Evolutionary conservation across 2,888 invertebrate species (phyloP).

Genomic region (Phalera bucephala): DNA sequence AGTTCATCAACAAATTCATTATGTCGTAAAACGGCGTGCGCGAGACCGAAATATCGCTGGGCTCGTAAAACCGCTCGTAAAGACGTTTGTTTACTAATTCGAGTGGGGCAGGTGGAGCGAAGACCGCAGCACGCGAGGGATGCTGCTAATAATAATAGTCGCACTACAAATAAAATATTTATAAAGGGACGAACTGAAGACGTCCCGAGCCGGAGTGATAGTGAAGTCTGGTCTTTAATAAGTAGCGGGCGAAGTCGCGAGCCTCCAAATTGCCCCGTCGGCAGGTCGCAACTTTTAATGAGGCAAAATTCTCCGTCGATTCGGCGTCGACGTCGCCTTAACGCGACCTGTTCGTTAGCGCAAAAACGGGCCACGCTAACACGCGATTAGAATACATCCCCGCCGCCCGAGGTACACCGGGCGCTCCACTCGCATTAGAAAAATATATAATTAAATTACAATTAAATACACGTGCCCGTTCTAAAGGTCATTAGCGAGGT

Average conservation of each 20-base stretch:
- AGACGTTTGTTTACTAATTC: constrained; percentile 83
- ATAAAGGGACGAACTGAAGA: constrained; percentile 30
- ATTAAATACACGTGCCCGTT: constrained; percentile 25
- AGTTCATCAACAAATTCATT: constrained; percentile 84
- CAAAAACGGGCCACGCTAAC: constrained; percentile 81
- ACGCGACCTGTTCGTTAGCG: constrained; percentile 82
- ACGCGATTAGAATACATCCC: constrained; percentile 81
- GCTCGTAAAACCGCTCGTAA: constrained; percentile 81
- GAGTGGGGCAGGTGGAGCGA: constrained; percentile 77
- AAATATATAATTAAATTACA: constrained; percentile 20
- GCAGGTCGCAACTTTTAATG: constrained; percentile 82
- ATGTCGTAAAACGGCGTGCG: constrained; percentile 80
- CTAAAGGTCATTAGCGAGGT: constrained; percentile 13
- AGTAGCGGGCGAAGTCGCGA: constrained; percentile 64
- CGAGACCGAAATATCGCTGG: constrained; percentile 82
- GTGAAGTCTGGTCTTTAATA: constrained; percentile 73
- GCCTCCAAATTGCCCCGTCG: constrained; percentile 77
- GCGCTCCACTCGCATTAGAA: constrained; percentile 14
- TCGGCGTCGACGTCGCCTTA: constrained; percentile 70
- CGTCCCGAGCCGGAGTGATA: constrained; percentile 49
- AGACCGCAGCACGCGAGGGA: constrained; percentile 60
- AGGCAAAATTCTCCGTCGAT: constrained; percentile 80
- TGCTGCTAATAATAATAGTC: constrained; percentile 66
- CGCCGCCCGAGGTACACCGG: constrained; percentile 52
- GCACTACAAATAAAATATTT: constrained; percentile 37